Conservation (phyloP, 1,140 invertebrate species). For the Zaprionus africanus region DNA sequence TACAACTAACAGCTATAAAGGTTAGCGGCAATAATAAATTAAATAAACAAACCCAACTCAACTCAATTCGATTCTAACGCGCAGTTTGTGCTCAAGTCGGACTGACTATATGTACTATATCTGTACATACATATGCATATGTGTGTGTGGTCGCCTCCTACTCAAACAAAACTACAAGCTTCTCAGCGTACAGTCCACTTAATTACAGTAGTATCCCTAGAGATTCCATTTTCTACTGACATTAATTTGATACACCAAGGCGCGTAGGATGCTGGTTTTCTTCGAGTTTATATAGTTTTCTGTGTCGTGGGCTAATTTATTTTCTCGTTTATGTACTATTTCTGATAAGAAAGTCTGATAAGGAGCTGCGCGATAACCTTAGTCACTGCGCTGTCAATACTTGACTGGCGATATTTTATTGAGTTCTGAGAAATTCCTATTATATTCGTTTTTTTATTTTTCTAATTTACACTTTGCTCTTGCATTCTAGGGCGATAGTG, state of each 20-base stretch:
- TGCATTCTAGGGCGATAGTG: neutral
- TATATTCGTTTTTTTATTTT: neutral
- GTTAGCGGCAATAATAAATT: slow-evolving; percentile 56
- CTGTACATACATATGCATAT: neutral
- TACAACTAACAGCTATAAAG: slow-evolving; percentile 42
- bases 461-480: neutral
- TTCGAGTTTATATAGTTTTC: neutral
- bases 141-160: neutral
- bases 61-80: slow-evolving; percentile 54
- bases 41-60: slow-evolving; percentile 47
- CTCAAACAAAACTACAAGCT: neutral
- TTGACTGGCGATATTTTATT: neutral
- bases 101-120: slow-evolving; percentile 7
- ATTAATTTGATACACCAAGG: neutral
- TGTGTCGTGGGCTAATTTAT: neutral
- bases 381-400: neutral
- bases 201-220: neutral
- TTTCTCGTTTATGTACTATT: neutral
- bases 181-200: neutral
- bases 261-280: neutral
- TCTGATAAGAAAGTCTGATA: neutral
- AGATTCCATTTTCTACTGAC: neutral
- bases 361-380: neutral
- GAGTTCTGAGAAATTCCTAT: neutral
- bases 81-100: slow-evolving; percentile 44